These are phyloP conservation scores for Hermaeophaga mercurialis DNA, from an alignment of 2,888 invertebrate genomes.

Conservation along the genomic window DNA sequence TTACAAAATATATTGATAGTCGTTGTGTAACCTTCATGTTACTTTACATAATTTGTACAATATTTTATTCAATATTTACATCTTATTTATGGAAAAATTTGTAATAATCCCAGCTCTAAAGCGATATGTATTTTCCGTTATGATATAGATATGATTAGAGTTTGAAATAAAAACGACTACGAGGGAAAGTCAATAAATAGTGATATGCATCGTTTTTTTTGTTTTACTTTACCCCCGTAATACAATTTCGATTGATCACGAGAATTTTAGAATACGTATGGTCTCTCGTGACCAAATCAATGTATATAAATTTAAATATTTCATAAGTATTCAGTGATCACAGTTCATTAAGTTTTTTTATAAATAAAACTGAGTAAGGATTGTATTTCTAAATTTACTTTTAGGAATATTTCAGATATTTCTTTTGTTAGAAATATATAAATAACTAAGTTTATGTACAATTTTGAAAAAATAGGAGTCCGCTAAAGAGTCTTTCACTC, in stretches of 20 bases:
- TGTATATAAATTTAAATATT: constrained; percentile 20
- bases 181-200: constrained; percentile 36
- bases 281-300: constrained; percentile 9
- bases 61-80: constrained; percentile 35
- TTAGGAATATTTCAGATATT: neutral
- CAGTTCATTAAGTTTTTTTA: constrained; percentile 50
- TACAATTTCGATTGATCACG: constrained; percentile 1
- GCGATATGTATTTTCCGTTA: constrained; percentile 56
- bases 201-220: constrained; percentile 46
- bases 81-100: constrained; percentile 30
- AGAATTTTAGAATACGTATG: neutral
- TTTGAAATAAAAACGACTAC: constrained; percentile 13
- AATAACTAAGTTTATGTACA: neutral
- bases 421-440: neutral
- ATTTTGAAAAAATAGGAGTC: too few species aligned
- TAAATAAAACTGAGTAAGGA: neutral
- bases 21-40: constrained; percentile 48
- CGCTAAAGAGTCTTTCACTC: too few species aligned
- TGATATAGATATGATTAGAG: constrained; percentile 33
- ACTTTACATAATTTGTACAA: constrained; percentile 53
- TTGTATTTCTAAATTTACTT: neutral
- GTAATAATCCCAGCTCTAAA: constrained; percentile 57
- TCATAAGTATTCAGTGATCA: constrained; percentile 52
- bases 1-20: constrained; percentile 54
- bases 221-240: constrained; percentile 21